Evolutionary conservation across 92 coral and sea anemone species (phyloP).

Genomic region (Galaxea fascicularis): DNA sequence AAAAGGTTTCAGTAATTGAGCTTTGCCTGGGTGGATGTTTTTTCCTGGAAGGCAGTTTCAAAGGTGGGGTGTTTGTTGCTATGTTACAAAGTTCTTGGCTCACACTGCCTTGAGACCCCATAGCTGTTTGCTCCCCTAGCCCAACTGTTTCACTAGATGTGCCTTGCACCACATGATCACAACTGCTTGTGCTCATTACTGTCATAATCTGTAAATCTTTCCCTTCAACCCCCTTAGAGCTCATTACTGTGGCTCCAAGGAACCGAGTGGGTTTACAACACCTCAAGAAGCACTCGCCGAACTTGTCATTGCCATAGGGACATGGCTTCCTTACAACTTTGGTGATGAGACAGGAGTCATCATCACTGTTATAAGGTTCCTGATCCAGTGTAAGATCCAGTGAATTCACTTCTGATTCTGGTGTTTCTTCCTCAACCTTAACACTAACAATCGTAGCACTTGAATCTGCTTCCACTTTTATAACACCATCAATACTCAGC

Average conservation of each 20-base stretch:
- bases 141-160: not conserved
- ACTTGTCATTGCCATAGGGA: conserved; percentile 38
- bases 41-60: conserved; percentile 1
- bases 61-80: conserved; percentile 22
- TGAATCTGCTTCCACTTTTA: conserved; percentile 25
- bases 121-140: not conserved
- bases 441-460: not conserved
- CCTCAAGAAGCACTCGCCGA: conserved; percentile 17
- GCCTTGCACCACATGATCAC: not conserved
- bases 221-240: not conserved
- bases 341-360: conserved; percentile 41
- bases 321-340: conserved; percentile 34
- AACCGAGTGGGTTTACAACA: conserved; percentile 18
- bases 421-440: not conserved
- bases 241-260: too few relatives aligned
- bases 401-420: not conserved
- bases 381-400: not conserved
- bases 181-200: conserved; percentile 4
- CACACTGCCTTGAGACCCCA: not conserved
- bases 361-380: not conserved
- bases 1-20: not conserved
- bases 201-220: conserved; percentile 14
- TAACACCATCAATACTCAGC: not conserved
- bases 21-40: not conserved
- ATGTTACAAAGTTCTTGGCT: not conserved